Evolutionary conservation across 2,113 vertebrate genomes (phyloP).

Genomic region (Promerops cafer): DNA sequence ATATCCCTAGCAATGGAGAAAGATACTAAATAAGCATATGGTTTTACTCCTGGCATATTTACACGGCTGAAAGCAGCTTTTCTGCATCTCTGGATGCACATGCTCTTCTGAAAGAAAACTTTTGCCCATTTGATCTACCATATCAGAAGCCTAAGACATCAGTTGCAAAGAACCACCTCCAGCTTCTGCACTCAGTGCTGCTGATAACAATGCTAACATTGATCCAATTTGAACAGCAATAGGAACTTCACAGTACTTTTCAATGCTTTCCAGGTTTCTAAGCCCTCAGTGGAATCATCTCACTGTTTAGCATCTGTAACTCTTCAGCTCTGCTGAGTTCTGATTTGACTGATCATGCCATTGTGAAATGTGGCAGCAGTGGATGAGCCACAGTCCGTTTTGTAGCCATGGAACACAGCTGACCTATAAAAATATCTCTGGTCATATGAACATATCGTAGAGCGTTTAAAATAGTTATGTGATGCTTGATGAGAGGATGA

Average conservation of each 20-base stretch:
- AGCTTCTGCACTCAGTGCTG: neutral
- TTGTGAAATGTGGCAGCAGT: neutral
- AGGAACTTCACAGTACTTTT: neutral
- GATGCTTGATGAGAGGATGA: neutral
- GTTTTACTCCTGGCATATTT: neutral
- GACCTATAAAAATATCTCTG: constrained; percentile 18
- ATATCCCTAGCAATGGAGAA: neutral
- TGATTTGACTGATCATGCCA: neutral
- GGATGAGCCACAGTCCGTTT: neutral
- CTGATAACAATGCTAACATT: neutral
- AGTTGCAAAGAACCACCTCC: neutral
- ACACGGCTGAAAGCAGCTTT: neutral
- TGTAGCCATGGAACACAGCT: neutral
- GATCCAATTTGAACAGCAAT: neutral
- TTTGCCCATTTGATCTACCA: neutral
- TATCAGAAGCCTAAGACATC: neutral
- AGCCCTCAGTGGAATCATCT: neutral
- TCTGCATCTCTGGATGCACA: neutral
- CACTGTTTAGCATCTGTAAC: neutral
- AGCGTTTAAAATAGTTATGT: neutral
- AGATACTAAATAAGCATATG: neutral
- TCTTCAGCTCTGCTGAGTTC: neutral
- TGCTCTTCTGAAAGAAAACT: neutral
- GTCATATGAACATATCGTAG: neutral
- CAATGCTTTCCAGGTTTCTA: neutral